Evolutionary conservation across 2,888 invertebrate genomes (phyloP).

Genomic region (Amphiduros pacificus): DNA sequence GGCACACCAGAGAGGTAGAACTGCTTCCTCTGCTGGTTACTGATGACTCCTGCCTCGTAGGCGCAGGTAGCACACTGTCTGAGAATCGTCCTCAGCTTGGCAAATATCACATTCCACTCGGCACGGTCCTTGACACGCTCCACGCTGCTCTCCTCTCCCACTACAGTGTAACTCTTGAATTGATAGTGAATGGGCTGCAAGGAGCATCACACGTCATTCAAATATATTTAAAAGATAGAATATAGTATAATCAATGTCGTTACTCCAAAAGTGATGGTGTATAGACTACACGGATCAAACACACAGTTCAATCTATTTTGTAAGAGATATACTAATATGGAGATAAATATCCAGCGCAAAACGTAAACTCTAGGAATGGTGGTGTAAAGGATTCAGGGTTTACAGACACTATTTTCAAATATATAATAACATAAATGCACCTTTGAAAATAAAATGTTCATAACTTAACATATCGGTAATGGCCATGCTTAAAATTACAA

Average conservation of each 20-base stretch:
- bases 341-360: background rate
- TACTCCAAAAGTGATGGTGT: too few species aligned
- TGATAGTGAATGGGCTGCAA: constrained; percentile 11
- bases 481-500: too few species aligned
- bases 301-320: background rate
- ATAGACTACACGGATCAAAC: too few species aligned
- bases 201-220: too few species aligned
- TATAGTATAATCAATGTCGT: too few species aligned
- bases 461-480: too few species aligned
- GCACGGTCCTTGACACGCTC: constrained; percentile 4
- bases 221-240: too few species aligned
- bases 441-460: too few species aligned
- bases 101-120: constrained; percentile 21
- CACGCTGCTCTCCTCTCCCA: background rate
- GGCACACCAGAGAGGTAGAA: constrained; percentile 21
- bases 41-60: constrained; percentile 1
- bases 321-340: background rate
- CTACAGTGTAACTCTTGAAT: constrained; percentile 9
- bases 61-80: constrained; percentile 12
- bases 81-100: constrained; percentile 8
- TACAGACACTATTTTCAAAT: too few species aligned
- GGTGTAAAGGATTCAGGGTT: background rate
- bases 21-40: constrained; percentile 3
- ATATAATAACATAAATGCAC: too few species aligned
- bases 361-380: background rate